Percentiles rank a stretch among this genome's conserved stretches.
Evolutionary conservation across 2,797 vertebrate species (phyloP).

Genomic region (Nannoperca obscura): DNA sequence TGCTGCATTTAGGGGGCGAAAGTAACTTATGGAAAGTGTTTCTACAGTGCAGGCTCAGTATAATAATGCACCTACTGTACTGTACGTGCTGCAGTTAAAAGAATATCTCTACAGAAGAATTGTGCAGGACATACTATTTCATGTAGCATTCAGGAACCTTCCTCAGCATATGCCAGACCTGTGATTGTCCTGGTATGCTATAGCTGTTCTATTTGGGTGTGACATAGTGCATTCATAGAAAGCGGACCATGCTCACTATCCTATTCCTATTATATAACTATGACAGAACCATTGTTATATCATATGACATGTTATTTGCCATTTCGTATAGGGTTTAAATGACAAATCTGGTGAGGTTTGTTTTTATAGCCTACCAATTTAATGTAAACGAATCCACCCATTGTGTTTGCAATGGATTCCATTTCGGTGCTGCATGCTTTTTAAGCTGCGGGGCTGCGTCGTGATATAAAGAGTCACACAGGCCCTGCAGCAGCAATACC

Average conservation of each 20-base stretch:
- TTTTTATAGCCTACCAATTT: not conserved
- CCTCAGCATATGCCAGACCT: not conserved
- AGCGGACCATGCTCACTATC: not conserved
- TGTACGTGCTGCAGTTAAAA: conserved; percentile 52
- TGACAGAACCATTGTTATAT: not conserved
- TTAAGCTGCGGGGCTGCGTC: conserved; percentile 21
- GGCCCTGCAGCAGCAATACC: not conserved
- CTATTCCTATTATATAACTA: not conserved
- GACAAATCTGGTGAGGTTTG: not conserved
- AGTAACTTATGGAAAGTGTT: not conserved
- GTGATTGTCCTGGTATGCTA: not conserved
- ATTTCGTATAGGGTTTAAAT: not conserved
- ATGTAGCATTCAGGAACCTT: conserved; percentile 12
- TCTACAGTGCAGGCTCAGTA: not conserved
- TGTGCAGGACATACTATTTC: not conserved
- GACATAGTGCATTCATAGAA: not conserved
- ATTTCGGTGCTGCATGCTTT: not conserved
- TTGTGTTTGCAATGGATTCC: not conserved
- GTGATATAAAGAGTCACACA: conserved; percentile 5
- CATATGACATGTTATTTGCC: not conserved
- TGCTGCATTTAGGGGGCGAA: not conserved
- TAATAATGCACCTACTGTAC: not conserved
- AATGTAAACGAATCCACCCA: not conserved
- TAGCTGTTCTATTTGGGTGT: not conserved
- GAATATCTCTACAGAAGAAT: conserved; percentile 7